Conservation (phyloP, 2,888 invertebrate genomes). For the Tipula helvola region DNA sequence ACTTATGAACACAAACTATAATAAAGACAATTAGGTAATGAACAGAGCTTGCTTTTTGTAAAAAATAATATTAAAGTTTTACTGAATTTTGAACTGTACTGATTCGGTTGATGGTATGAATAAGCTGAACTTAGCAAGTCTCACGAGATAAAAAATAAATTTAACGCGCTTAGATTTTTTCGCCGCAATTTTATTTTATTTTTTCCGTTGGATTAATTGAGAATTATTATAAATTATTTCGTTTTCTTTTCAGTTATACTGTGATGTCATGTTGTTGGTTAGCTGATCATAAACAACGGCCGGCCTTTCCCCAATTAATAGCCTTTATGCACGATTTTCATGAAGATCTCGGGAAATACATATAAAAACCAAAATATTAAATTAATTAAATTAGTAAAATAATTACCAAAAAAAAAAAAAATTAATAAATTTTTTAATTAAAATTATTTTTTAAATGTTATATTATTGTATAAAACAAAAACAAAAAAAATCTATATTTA, state of each 20-base stretch:
- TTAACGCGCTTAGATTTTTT: no score
- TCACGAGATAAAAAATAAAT: no score
- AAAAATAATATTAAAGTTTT: no score
- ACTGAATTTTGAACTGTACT: no score
- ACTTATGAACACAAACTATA: no score
- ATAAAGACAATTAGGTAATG: no score
- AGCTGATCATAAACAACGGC: conserved; percentile 48
- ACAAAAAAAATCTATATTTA: not conserved
- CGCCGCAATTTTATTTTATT: no score
- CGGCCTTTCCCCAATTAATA: conserved; percentile 49
- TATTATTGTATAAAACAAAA: not conserved
- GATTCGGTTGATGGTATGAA: no score
- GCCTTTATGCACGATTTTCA: conserved; percentile 55
- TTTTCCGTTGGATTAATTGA: no score
- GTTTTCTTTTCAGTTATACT: conserved; percentile 39
- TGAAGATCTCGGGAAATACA: conserved; percentile 50
- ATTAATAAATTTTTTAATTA: conserved; percentile 5
- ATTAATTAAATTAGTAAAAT: not conserved
- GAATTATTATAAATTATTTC: not conserved
- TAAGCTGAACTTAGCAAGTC: no score
- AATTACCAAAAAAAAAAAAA: not conserved
- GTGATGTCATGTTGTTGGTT: conserved; percentile 60
- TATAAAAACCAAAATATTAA: conserved; percentile 28
- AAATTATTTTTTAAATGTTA: conserved; percentile 5
- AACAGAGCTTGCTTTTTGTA: no score